Evolutionary conservation across 2,888 invertebrate genomes (phyloP).

Genomic region (Chrysolina oricalcia): DNA sequence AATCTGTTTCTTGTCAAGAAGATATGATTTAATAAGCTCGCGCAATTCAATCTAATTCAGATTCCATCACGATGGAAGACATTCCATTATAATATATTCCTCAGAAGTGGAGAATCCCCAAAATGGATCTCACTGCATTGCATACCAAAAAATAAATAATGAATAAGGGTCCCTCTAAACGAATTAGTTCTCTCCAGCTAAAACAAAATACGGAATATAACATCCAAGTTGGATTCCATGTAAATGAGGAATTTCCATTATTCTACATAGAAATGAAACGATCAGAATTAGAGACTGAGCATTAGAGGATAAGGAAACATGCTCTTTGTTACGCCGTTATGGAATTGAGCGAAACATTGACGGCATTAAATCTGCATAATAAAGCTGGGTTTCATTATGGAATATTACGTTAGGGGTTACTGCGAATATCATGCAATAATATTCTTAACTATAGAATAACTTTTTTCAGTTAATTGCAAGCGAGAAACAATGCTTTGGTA

Average conservation of each 20-base stretch:
- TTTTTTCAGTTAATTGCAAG: no score
- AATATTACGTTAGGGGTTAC: background rate
- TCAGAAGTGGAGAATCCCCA: no score
- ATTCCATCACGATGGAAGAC: no score
- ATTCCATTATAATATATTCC: no score
- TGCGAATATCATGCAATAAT: background rate
- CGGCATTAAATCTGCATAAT: conserved; percentile 15
- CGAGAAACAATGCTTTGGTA: no score
- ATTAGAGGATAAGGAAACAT: background rate
- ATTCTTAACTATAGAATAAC: background rate
- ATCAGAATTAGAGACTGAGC: conserved; percentile 25
- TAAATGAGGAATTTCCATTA: conserved; percentile 37
- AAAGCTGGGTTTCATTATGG: background rate
- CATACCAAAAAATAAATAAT: no score
- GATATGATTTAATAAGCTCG: no score
- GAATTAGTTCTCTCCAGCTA: background rate
- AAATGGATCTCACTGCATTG: no score
- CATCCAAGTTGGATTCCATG: conserved; percentile 26
- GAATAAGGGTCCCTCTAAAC: no score
- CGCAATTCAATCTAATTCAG: no score
- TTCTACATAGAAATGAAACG: conserved; percentile 28
- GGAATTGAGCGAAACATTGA: conserved; percentile 14
- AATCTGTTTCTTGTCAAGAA: no score
- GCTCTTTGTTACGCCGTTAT: conserved; percentile 3
- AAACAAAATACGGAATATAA: conserved; percentile 12